Base-by-base conservation (phyloP, 2,113 vertebrate species). In the Solea senegalensis region DNA sequence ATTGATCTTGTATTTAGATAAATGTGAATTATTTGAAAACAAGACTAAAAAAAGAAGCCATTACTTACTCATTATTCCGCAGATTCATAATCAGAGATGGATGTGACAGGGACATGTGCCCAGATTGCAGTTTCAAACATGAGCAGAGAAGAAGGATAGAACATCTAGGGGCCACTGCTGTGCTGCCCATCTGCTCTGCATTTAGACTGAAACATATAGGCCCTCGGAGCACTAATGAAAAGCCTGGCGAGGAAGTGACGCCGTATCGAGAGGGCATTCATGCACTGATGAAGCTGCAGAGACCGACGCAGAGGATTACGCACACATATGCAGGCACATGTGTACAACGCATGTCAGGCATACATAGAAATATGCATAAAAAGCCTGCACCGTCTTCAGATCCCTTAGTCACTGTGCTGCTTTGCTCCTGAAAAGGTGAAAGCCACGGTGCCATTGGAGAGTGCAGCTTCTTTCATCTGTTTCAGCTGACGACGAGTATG, bases 151-250 rank as follows among this genome's bases (percentile, higher is more conserved):
- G 76, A 46, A 65, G 55, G 46, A 81, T 68, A 85, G 74, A 65
- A 86, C 77, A 82, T 89, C 76, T 80, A 53, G 89, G 73, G 59
- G 52, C 77, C 56, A 76, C 90, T 83, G 89, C 91, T 91, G 90
- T 74, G 88, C 67, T 5, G 55, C 76, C 84, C 88, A 88, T 92
- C 91, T 92, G 91, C 57, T 90, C 75, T 74, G 67, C 61, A 46
- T 80, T 75, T 62, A 44, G 71, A 81, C 49, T 43, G 71, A 80
- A 66, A 83, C 50, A n/a, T 86, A 70, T 79, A 69, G 82, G 49
- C 56, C 27, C 21, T 74, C 51, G 27, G 73, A 4, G 65, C 55
- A 13, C 79, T 78, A 72, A 81, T 69, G 62, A 72, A 56, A 77
- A 71, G 53, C 63, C 63, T 27, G 52, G 45, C 21, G 51, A 61